phyloP scores from a whole-genome alignment of 2,113 vertebrate genomes.

The Peucedramus taeniatus region DNA sequence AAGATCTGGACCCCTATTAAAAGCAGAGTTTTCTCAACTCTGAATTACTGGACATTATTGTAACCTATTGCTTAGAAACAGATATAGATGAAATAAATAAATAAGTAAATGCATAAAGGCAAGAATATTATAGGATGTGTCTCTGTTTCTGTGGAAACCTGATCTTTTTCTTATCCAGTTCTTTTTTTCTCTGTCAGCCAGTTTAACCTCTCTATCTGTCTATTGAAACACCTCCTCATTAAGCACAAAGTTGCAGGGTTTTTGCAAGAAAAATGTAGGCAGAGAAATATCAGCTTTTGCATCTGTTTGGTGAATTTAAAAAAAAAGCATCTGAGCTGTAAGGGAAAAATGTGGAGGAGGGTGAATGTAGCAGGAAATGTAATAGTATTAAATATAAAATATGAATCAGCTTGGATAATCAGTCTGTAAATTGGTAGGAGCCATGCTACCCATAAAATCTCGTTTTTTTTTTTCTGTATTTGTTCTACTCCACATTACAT shows the following conservation, averaged over 20 bases:
- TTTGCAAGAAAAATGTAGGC: slow-evolving; percentile 48
- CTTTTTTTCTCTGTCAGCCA: slow-evolving; percentile 47
- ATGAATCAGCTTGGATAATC: background rate
- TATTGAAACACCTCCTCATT: slow-evolving; percentile 64
- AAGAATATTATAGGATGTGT: slow-evolving; percentile 47
- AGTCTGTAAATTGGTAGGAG: background rate
- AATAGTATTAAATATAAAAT: slow-evolving; percentile 31
- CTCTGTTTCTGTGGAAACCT: slow-evolving; percentile 65
- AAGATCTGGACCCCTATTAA: background rate
- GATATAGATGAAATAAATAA: slow-evolving; percentile 17
- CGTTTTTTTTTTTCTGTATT: background rate
- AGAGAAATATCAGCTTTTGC: slow-evolving; percentile 47
- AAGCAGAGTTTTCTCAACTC: background rate
- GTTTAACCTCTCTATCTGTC: slow-evolving; percentile 61
- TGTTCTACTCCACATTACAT: background rate
- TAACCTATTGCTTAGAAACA: background rate
- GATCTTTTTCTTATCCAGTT: slow-evolving; percentile 46
- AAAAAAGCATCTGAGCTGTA: background rate
- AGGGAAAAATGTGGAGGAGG: background rate
- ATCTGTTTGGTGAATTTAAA: slow-evolving; percentile 18
- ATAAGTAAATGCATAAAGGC: slow-evolving; percentile 13
- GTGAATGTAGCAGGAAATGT: background rate
- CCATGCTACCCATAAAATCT: background rate
- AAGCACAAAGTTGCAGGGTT: slow-evolving; percentile 44
- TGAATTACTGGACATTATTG: background rate